Evolutionary conservation across 1,140 invertebrate species (phyloP).

Genomic region (Contarinia nasturtii): DNA sequence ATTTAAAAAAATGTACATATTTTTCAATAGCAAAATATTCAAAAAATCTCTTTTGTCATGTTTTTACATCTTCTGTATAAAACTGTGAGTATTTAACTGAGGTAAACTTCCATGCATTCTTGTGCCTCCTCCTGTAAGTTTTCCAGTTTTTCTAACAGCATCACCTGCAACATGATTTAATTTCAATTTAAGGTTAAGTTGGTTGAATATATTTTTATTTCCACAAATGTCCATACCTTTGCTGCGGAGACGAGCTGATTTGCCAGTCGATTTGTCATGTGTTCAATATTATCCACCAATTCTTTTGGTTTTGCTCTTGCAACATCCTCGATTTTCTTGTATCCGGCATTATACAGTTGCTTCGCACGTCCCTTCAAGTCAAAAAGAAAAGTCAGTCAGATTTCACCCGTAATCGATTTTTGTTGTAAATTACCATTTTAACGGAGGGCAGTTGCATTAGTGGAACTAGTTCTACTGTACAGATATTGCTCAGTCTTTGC

Average conservation of each 20-base stretch:
- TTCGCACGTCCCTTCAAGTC: slow-evolving; percentile 48
- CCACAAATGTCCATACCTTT: slow-evolving; percentile 28
- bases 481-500: slow-evolving; percentile 51
- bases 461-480: slow-evolving; percentile 49
- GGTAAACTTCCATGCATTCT: slow-evolving; percentile 35
- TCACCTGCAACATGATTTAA: slow-evolving; percentile 35
- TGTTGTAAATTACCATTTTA: slow-evolving; percentile 40
- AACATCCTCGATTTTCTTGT: slow-evolving; percentile 49
- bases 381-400: slow-evolving; percentile 4
- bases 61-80: too few species aligned
- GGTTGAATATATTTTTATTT: slow-evolving; percentile 18
- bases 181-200: not conserved
- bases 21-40: too few species aligned
- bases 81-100: too few species aligned
- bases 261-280: slow-evolving; percentile 47
- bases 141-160: slow-evolving; percentile 60
- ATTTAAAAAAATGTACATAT: too few species aligned
- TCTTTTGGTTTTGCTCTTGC: slow-evolving; percentile 45
- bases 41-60: too few species aligned
- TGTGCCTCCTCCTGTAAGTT: slow-evolving; percentile 60
- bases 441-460: slow-evolving; percentile 70
- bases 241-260: slow-evolving; percentile 65
- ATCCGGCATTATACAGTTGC: slow-evolving; percentile 68
- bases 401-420: slow-evolving; percentile 1
- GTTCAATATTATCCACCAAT: slow-evolving; percentile 42